phyloP scores from a whole-genome alignment of 92 coral and sea anemone genomes.

The Blastomussa wellsi region DNA sequence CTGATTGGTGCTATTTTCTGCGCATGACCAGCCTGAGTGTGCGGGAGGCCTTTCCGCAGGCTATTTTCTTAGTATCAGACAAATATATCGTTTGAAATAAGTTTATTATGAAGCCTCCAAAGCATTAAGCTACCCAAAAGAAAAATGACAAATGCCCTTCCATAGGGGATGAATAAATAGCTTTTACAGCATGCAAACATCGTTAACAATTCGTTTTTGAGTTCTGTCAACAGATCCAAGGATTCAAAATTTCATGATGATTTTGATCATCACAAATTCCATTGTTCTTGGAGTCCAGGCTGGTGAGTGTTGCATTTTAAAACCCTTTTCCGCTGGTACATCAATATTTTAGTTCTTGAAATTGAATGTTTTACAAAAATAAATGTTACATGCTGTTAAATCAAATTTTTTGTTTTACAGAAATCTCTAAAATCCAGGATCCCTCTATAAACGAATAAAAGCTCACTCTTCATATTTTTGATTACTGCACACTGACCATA shows the following conservation, averaged over 20 bases:
- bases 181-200: too few species aligned
- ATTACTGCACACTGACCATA: conserved; percentile 85
- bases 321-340: background rate
- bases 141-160: too few species aligned
- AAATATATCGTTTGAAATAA: too few species aligned
- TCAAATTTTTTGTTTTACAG: conserved; percentile 34
- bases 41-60: too few species aligned
- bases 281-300: conserved; percentile 91
- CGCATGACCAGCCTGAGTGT: too few species aligned
- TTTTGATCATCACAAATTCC: conserved; percentile 89
- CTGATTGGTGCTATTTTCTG: too few species aligned
- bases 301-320: conserved; percentile 49
- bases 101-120: too few species aligned
- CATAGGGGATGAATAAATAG: too few species aligned
- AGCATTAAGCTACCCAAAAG: too few species aligned
- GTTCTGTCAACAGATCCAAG: conserved; percentile 65
- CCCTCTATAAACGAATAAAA: conserved; percentile 73
- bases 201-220: background rate
- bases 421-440: conserved; percentile 77
- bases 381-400: background rate
- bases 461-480: conserved; percentile 83
- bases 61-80: too few species aligned
- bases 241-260: conserved; percentile 93
- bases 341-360: background rate
- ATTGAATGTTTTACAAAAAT: background rate